Evolutionary conservation across 2,797 vertebrate species (phyloP), one percentile per base, ranked within the genome.

Genomic region (Takifugu rubripes): DNA sequence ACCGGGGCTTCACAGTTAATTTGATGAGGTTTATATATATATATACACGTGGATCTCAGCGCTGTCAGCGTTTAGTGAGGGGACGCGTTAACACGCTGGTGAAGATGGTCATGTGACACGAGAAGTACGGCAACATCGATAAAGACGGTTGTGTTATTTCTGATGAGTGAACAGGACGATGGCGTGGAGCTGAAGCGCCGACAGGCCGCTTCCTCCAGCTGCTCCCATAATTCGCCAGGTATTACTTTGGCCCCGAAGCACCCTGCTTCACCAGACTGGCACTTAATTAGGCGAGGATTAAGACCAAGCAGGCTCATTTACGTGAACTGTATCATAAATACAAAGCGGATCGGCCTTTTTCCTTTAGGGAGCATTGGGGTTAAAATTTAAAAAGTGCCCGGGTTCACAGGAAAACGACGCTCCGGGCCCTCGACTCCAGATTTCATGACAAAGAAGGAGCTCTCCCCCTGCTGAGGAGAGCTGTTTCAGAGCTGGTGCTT

Each of bases 241-340:
- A 77, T 78, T 75, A 51, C 58, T 75, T 80, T 72, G 79, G 66
- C 74, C 70, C 62, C 21, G 77, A 55, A 61, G 42, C 76, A 17
- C 71, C 49, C 66, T 66, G 59, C 64, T 74, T 65, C 74, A 64
- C 70, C 67, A 89, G 80, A 83, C 82, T 81, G 68, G 64, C 72
- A 64, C 79, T 76, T 84, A 91, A 87, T 89, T 90, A 78, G 82
- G 70, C 61, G 46, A 71, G 78, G 85, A 91, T 91, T 84, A 90
- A 86, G 78, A 72, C 69, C 86, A 86, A 84, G 83, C 68, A 60
- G 63, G 70, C 68, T 86, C 79, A 87, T 92, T 90, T 88, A 83
- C 48, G 64, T 83, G 78, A 79, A 82, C 58, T 67, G 74, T 74
- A 70, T 89, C 73, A 70, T 69, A 82, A 81, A 79, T 77, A 84